A percentile compares a stretch with the other conserved stretches of the same genome.
These are phyloP conservation scores for Alviniconcha marisindica DNA, from an alignment of 1,140 invertebrate genomes.

Conservation along the genomic window DNA sequence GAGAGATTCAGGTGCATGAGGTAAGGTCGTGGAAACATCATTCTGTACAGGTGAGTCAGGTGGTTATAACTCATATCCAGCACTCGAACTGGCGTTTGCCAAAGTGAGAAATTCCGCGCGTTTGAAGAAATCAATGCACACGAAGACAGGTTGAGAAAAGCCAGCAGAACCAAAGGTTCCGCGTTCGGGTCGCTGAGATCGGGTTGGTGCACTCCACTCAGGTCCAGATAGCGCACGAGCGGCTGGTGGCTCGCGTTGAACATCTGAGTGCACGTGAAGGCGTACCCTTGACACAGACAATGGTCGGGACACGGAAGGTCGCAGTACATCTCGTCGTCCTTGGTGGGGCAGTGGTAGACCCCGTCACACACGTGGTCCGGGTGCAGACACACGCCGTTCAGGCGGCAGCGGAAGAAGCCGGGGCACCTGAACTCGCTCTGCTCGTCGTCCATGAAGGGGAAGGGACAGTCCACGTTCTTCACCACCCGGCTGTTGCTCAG, in stretches of 20 bases:
- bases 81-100: background rate
- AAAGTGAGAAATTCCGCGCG: background rate
- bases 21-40: background rate
- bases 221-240: constrained; percentile 1
- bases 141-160: background rate
- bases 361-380: constrained; percentile 29
- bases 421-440: constrained; percentile 34
- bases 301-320: constrained; percentile 47
- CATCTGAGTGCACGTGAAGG: constrained; percentile 4
- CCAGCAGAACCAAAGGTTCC: too few species aligned
- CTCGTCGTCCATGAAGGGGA: constrained; percentile 23
- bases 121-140: constrained; percentile 6
- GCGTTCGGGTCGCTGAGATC: background rate
- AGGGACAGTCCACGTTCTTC: constrained; percentile 30
- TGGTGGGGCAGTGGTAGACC: constrained; percentile 29
- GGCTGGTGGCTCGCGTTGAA: background rate
- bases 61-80: constrained; percentile 6
- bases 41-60: background rate
- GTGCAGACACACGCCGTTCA: constrained; percentile 35
- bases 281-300: constrained; percentile 30
- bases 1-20: background rate
- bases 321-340: constrained; percentile 43
- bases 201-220: background rate
- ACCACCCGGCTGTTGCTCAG: too few species aligned
- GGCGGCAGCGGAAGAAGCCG: constrained; percentile 33